Percentiles rank a stretch among this genome's conserved stretches.
phyloP scores from a whole-genome alignment of 2,888 invertebrate genomes.

The Prosopocoilus inquinatus region DNA sequence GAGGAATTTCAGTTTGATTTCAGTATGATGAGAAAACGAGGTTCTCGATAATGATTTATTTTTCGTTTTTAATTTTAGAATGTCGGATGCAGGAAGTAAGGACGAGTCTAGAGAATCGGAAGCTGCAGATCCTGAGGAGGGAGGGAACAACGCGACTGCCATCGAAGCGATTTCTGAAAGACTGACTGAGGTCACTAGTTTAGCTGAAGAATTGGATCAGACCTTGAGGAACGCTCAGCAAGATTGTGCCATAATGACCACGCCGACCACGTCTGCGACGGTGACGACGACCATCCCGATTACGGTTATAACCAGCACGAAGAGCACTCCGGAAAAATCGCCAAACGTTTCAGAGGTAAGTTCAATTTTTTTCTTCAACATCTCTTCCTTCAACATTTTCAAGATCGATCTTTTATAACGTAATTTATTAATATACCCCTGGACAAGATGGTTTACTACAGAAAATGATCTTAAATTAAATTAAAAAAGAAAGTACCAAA shows the following conservation, averaged over 20 bases:
- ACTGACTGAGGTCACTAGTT: slow-evolving; percentile 62
- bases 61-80: slow-evolving; percentile 20
- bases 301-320: slow-evolving; percentile 15
- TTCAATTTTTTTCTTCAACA: not conserved
- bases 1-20: too few species aligned
- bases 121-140: slow-evolving; percentile 23
- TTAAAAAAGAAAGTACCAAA: too few species aligned
- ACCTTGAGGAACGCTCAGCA: slow-evolving; percentile 56
- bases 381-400: too few species aligned
- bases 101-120: slow-evolving; percentile 25
- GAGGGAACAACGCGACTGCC: slow-evolving; percentile 57
- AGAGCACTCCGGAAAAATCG: slow-evolving; percentile 13
- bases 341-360: slow-evolving; percentile 19
- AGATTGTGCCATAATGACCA: slow-evolving; percentile 42
- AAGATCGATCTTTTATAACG: too few species aligned
- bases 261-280: slow-evolving; percentile 32
- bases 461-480: too few species aligned
- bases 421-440: too few species aligned
- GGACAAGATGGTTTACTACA: too few species aligned
- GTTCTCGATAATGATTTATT: too few species aligned
- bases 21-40: too few species aligned
- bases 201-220: slow-evolving; percentile 67
- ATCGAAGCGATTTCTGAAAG: slow-evolving; percentile 66
- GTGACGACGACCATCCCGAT: slow-evolving; percentile 18
- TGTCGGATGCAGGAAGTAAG: slow-evolving; percentile 30